Base-by-base conservation (phyloP, 2,797 vertebrate species). In the Acestrorhynchus altus region DNA sequence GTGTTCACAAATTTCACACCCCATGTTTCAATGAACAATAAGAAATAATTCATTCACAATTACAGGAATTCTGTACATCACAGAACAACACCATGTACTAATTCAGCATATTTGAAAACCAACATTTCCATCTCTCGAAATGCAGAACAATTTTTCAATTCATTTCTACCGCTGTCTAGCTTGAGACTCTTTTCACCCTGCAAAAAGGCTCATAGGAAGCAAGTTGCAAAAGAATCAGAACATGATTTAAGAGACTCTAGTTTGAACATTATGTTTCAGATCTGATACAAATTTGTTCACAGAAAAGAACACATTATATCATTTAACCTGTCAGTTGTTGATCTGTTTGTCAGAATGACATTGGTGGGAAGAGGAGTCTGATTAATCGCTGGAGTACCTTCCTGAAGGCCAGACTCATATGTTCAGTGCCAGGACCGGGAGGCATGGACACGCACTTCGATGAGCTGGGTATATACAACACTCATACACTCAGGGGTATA, bases 341-440 rank as follows among this genome's bases (percentile, higher is more conserved):
- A 26, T 76, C 22, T 75, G 57, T 71, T 42, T 0, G 20, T 59
- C 88, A 96, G 95, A 96, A 96, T 0, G 95, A 96, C 0, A 83
- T 92, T 0, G 95, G 95, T 1, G 95, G 95, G 12, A 96, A 90
- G 81, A 91, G 89, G 80, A 93, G 95, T 81, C 92, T 96, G 83
- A 96, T 96, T 85, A 95, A 96, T 86, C 94, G 95, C 16, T 96
- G 95, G 95, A 96, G 93, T 80, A 96, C 95, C 75, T 94, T 94
- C 88, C 90, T 94, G 20, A 94, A 94, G 82, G 93, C 93, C 61
- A 63, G 93, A 46, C 88, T 96, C 70, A 88, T 96, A 49, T 96
- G 95, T 72, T 95, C 95, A 0, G 91, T 95, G n/a, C 91, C 95
- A 0, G 93, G 94, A 0, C 92, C 88, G 0, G 93, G 92, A 1